Conservation (phyloP, 2,113 vertebrate species). For the Urocynchramus pylzowi region DNA sequence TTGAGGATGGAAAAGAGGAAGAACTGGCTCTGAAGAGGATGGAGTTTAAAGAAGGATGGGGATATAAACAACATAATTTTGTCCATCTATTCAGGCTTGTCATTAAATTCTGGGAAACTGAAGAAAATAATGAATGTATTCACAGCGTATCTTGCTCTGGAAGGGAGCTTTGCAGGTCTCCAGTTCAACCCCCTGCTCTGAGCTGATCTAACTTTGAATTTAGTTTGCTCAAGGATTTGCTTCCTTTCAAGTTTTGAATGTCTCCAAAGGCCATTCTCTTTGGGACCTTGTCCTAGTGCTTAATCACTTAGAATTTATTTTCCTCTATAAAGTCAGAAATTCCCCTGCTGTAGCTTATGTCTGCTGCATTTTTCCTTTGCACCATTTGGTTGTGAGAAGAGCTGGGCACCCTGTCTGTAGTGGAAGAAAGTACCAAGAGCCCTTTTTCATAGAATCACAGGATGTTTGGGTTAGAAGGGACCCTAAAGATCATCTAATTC, state of each 20-base stretch:
- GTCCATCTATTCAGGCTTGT: not conserved
- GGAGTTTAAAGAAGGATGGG: not conserved
- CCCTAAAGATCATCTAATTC: not conserved
- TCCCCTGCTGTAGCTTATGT: not conserved
- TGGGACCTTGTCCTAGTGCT: not conserved
- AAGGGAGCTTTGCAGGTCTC: not conserved
- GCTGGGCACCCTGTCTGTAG: not conserved
- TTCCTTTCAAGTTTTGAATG: not conserved
- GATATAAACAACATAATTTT: not conserved
- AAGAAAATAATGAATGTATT: not conserved
- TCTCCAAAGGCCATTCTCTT: not conserved
- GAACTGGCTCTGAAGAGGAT: not conserved
- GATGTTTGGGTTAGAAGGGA: not conserved
- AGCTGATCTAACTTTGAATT: not conserved
- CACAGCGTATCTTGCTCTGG: not conserved
- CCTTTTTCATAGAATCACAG: not conserved
- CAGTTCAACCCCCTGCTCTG: not conserved
- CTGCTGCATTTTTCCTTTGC: not conserved
- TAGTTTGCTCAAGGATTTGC: not conserved
- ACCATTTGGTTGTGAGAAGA: not conserved
- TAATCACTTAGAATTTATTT: not conserved
- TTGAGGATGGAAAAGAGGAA: not conserved
- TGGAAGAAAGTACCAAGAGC: accelerated
- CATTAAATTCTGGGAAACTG: not conserved
- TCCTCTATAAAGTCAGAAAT: not conserved